Conservation (phyloP, 2,888 invertebrate genomes). For the Hofmannophila pseudospretella region DNA sequence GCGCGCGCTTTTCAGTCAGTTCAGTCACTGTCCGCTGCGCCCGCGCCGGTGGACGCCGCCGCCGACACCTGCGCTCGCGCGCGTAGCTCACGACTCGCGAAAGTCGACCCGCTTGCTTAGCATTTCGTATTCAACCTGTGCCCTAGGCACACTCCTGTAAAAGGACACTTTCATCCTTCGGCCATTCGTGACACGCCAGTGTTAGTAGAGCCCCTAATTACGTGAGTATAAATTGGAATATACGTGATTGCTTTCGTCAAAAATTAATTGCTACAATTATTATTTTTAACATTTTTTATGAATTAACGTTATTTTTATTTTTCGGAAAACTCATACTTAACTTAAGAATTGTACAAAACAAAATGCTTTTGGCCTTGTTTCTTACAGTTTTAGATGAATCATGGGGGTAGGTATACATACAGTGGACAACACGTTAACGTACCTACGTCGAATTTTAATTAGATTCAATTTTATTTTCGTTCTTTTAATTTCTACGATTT, state of each 20-base stretch:
- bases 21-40: conserved; percentile 33
- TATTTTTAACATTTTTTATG: too few relatives aligned
- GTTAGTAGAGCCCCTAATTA: conserved; percentile 27
- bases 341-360: too few relatives aligned
- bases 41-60: conserved; percentile 36
- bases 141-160: conserved; percentile 41
- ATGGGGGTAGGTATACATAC: too few relatives aligned
- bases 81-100: conserved; percentile 45
- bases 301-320: too few relatives aligned
- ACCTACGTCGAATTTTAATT: too few relatives aligned
- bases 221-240: conserved; percentile 26
- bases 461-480: too few relatives aligned
- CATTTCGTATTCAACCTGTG: conserved; percentile 62
- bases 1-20: conserved; percentile 41
- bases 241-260: background rate
- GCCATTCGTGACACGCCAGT: conserved; percentile 24
- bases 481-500: too few relatives aligned
- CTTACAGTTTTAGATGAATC: too few relatives aligned
- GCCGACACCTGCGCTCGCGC: conserved; percentile 46
- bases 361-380: too few relatives aligned
- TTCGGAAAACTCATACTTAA: too few relatives aligned
- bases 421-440: too few relatives aligned
- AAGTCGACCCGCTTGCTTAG: conserved; percentile 49
- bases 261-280: background rate
- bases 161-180: conserved; percentile 42